Evolutionary conservation across 2,797 vertebrate genomes (phyloP).

Genomic region (Acomys russatus): DNA sequence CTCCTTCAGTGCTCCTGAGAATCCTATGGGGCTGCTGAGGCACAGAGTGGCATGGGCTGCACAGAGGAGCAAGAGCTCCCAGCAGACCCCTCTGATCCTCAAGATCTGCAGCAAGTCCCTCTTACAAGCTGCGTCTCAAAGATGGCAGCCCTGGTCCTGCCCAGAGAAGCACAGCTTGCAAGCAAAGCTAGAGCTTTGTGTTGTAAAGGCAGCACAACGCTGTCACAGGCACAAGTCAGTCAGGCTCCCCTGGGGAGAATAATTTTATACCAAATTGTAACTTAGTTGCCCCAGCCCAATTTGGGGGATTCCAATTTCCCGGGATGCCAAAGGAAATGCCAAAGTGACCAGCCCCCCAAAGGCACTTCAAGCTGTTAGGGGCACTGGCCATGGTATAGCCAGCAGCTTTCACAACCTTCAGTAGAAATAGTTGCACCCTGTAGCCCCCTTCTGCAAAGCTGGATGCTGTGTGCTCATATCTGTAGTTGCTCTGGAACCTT

Average conservation of each 20-base stretch:
- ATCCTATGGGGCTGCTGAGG: not conserved
- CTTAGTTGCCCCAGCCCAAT: not conserved
- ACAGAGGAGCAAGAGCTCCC: not conserved
- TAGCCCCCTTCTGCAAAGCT: conserved; percentile 10
- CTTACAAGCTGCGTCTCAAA: not conserved
- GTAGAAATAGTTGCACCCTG: not conserved
- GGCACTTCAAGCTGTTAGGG: not conserved
- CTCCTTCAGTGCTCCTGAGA: not conserved
- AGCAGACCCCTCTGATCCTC: not conserved
- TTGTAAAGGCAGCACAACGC: not conserved
- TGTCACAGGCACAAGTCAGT: not conserved
- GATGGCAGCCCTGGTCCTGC: not conserved
- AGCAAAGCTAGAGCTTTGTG: not conserved
- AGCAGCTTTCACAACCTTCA: not conserved
- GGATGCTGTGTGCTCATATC: not conserved
- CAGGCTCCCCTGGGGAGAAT: not conserved
- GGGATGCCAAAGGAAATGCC: not conserved
- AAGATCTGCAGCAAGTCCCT: not conserved
- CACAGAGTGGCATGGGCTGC: not conserved
- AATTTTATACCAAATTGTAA: not conserved
- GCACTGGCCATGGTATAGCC: not conserved
- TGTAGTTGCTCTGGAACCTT: conserved; percentile 29
- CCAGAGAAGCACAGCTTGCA: not conserved
- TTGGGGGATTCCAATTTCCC: not conserved
- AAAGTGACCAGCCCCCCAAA: not conserved